Base-by-base conservation (phyloP, 2,797 vertebrate genomes). In the Coendou prehensilis region DNA sequence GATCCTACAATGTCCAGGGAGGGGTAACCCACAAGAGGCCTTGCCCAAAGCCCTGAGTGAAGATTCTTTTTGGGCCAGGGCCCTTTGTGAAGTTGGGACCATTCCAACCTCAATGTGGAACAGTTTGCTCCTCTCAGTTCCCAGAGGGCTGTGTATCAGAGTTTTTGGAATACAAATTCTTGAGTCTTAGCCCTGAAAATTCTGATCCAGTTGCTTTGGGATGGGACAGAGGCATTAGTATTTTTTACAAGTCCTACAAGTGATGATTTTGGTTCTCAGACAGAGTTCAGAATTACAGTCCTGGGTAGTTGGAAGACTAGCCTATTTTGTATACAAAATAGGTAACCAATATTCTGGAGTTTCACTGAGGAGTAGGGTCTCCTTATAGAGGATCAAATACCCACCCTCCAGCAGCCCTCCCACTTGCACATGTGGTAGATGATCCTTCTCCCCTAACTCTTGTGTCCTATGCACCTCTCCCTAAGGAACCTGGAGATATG, bases 291-390 rank as follows among this genome's bases (percentile, higher is more conserved):
- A 88, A 82, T 73, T 52, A 78, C 23, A 71, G 30, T 64, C 14
- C 28, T 64, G 37, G 15, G 41, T 52, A 45, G 69, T 79, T 79
- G 64, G 28, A 93, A 91, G 92, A 76, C 57, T 84, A 93, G 64
- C 9, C 57, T 82, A 79, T 18, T 79, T 87, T 82, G 41, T 2
- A 37, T 20, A 71, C 4, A 41, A 79, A 75, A 54, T 59, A 59
- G 64, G 54, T 59, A 33, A 79, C 61, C 76, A 61, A 78, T 45
- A 41, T 54, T 91, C 37, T 84, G 37, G 79, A 83, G 47, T 79
- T 63, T 88, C 28, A 64, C 33, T n/a, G 67, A 33, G 26, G 22
- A 56, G 22, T n/a, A 9, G 26, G 54, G 2, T 33, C 54, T 90
- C 9, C 28, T 71, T 28, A 37, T 2, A 67, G n/a, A 79, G 20